These are phyloP conservation scores for Caenorhabditis sp. DNA, from an alignment of 2,888 invertebrate species.

Conservation along the genomic window DNA sequence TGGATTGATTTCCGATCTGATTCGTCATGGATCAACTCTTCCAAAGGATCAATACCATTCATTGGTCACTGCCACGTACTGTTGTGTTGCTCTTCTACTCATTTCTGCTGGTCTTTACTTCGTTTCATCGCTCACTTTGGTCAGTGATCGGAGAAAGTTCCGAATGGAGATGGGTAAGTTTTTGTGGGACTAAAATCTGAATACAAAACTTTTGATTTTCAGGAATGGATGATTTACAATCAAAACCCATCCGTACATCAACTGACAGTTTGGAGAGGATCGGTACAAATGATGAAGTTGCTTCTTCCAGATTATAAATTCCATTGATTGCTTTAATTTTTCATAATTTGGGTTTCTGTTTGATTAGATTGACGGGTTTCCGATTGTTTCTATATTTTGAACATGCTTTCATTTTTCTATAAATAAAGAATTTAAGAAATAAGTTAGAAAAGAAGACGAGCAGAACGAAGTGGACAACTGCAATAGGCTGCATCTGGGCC, in stretches of 20 bases:
- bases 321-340: constrained; percentile 26
- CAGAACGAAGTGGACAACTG: constrained; percentile 58
- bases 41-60: constrained; percentile 72
- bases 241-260: constrained; percentile 65
- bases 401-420: not conserved
- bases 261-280: constrained; percentile 65
- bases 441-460: constrained; percentile 56
- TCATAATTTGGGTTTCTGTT: constrained; percentile 45
- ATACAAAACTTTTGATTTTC: not conserved
- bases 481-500: constrained; percentile 67
- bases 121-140: constrained; percentile 65
- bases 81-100: constrained; percentile 66
- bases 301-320: constrained; percentile 47
- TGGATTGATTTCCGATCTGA: constrained; percentile 86
- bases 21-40: constrained; percentile 69
- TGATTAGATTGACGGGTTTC: constrained; percentile 45
- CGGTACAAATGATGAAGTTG: constrained; percentile 50
- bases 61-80: constrained; percentile 65
- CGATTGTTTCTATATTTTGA: not conserved
- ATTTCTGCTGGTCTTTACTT: constrained; percentile 69
- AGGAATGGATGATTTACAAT: constrained; percentile 56
- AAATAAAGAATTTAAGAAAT: constrained; percentile 8
- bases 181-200: too few relatives aligned
- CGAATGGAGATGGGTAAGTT: constrained; percentile 67
- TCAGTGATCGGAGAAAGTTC: constrained; percentile 69